Evolutionary conservation across 1,140 invertebrate genomes (phyloP), one percentile per base, ranked within the genome.

Genomic region (Chelonus insularis): DNA sequence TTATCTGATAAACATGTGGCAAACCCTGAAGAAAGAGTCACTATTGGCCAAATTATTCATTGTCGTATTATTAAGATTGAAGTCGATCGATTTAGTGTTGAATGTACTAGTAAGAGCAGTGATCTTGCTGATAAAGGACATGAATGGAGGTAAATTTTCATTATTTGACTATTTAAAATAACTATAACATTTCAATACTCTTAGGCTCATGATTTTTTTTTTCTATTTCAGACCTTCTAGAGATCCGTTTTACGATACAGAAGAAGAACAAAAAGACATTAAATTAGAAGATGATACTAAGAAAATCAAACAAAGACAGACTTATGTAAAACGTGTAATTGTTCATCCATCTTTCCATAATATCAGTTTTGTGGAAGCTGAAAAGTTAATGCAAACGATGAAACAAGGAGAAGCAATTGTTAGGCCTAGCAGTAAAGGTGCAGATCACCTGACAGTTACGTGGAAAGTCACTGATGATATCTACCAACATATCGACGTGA

Each of bases 341-440:
- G 93, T 97, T 12, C 98, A 99, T 85, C 96, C 96, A 0, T 90
- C 92, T 0, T 99, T 99, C 82, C 92, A 98, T 67, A 99, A 99
- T 76, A 95, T 99, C 63, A 93, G 92, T 8, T 99, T 91, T 75
- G 86, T 88, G 0, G 94, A 98, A 72, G 92, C 94, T 1, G 94
- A 97, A 69, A 94, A 94, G 72, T 78, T 97, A 36, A 90, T 99
- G 86, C 86, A 87, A 6, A 88, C 87, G 12, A 93, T 98, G 88
- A 95, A 97, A 66, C 94, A 97, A 80, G 97, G 97, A 4, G 97
- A 99, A 72, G 94, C 94, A 1, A 93, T 99, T 16, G 88, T 99
- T 29, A 83, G 98, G 41, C 98, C 98, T 1, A 98, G 95, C 43
- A 97, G 95, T 78, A 97, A 97, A 84, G 96, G 96, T 39, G 87